Conservation (phyloP, 1,140 invertebrate species). For the Solen grandis region DNA sequence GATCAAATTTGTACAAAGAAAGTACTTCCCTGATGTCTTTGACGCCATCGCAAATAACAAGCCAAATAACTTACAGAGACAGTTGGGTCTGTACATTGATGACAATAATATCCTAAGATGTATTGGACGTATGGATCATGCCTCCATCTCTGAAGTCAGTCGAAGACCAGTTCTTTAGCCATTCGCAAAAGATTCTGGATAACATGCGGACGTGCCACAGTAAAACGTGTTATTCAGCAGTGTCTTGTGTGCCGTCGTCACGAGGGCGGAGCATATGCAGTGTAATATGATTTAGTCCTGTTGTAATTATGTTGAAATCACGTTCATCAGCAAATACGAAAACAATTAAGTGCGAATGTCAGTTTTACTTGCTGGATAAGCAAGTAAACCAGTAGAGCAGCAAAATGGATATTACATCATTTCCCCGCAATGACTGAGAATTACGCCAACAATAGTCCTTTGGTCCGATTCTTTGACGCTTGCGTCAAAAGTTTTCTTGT, state of each 20-base stretch:
- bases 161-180: not conserved
- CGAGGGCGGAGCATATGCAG: constrained; percentile 17
- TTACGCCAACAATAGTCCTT: too few species aligned
- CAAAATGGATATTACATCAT: too few species aligned
- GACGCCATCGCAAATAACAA: not conserved
- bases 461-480: too few species aligned
- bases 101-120: not conserved
- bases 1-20: not conserved
- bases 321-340: too few species aligned
- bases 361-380: too few species aligned
- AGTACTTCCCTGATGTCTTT: not conserved
- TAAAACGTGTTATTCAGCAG: not conserved
- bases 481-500: too few species aligned
- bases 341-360: too few species aligned
- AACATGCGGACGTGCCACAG: not conserved
- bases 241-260: not conserved
- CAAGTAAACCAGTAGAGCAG: too few species aligned
- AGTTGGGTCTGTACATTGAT: constrained; percentile 14
- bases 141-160: not conserved
- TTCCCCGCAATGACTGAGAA: too few species aligned
- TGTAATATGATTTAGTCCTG: too few species aligned
- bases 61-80: not conserved
- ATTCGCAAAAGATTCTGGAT: constrained; percentile 24
- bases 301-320: too few species aligned
- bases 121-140: not conserved